phyloP scores from a whole-genome alignment of 2,888 invertebrate species.

The Erebia ligea region DNA sequence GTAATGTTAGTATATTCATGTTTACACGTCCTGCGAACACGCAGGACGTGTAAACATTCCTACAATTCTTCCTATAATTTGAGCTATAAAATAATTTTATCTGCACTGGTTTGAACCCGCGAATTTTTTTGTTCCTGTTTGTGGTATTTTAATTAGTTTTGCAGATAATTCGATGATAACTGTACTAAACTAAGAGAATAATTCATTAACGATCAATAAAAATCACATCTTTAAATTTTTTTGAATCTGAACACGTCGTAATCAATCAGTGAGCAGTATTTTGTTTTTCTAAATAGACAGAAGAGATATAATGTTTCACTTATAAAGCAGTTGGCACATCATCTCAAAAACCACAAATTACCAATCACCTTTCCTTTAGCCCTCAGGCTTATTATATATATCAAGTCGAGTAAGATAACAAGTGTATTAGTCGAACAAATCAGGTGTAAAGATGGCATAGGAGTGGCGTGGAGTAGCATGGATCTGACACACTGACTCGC shows the following conservation, averaged over 20 bases:
- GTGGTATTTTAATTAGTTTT: neutral
- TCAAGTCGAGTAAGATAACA: conserved; percentile 36
- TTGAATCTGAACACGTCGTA: neutral
- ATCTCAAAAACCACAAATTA: conserved; percentile 8
- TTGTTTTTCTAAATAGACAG: neutral
- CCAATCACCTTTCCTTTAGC: conserved; percentile 19
- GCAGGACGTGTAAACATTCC: too few species aligned
- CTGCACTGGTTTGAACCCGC: too few species aligned
- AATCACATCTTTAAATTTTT: neutral
- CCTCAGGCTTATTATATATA: conserved; percentile 7
- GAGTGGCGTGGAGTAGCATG: conserved; percentile 44
- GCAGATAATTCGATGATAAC: neutral
- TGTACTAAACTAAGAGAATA: neutral
- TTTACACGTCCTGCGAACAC: too few species aligned
- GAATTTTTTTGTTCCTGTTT: too few species aligned
- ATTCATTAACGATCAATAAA: neutral
- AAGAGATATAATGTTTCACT: conserved; percentile 7
- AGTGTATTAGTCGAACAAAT: conserved; percentile 54
- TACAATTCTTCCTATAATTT: too few species aligned
- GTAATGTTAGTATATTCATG: too few species aligned
- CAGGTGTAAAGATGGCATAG: conserved; percentile 54
- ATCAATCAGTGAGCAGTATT: conserved; percentile 3
- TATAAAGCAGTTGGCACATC: conserved; percentile 6
- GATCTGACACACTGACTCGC: conserved; percentile 81
- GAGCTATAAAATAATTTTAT: too few species aligned